Percentiles rank a stretch among this genome's conserved stretches.
phyloP scores from a whole-genome alignment of 2,797 vertebrate genomes.

The Peromyscus eremicus region DNA sequence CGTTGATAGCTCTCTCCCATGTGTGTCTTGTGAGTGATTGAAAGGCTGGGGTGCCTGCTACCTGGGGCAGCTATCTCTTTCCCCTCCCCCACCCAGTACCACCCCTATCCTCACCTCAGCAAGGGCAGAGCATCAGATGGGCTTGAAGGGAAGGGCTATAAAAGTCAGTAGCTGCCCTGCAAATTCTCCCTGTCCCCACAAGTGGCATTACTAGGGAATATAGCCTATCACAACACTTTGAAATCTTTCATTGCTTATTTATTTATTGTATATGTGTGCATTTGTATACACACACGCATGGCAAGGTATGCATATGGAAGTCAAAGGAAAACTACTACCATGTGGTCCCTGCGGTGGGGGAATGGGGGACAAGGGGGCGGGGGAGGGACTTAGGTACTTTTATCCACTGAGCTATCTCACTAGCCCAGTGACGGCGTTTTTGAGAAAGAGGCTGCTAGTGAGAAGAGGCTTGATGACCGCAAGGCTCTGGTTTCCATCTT shows the following conservation, averaged over 20 bases:
- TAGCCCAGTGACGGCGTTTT: rapidly evolving
- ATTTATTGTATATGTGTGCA: background rate
- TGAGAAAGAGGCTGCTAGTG: background rate
- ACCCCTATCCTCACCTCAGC: rapidly evolving
- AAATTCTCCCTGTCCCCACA: background rate
- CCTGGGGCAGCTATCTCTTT: too few species aligned
- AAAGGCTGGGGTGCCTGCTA: background rate
- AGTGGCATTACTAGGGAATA: background rate
- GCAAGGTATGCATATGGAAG: too few species aligned
- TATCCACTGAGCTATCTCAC: background rate
- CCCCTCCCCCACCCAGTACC: rapidly evolving
- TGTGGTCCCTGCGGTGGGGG: background rate
- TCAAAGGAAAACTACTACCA: background rate
- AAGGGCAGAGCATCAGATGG: background rate
- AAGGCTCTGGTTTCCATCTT: rapidly evolving
- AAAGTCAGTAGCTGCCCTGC: too few species aligned
- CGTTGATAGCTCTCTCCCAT: too few species aligned
- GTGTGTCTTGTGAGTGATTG: background rate
- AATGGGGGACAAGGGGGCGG: too few species aligned
- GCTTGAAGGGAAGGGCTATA: too few species aligned
- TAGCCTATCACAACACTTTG: rapidly evolving
- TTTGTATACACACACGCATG: background rate
- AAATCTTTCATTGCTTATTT: background rate
- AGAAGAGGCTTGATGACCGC: background rate
- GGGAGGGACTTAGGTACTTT: background rate